These are phyloP conservation scores for Harpalus rufipes DNA, from an alignment of 2,888 invertebrate species.

Conservation along the genomic window DNA sequence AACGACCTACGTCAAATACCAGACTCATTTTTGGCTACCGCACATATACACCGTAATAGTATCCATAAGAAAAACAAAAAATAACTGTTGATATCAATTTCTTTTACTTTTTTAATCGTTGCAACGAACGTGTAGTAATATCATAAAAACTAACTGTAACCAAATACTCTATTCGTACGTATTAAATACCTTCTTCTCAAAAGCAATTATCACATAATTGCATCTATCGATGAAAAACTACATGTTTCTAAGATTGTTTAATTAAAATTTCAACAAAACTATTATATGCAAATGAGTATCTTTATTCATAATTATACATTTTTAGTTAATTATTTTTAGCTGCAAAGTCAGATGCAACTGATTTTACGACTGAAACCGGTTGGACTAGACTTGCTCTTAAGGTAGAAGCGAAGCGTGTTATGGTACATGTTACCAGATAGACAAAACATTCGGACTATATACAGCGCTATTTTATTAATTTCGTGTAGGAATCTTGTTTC, in stretches of 20 bases:
- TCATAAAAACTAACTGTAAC: too few species aligned
- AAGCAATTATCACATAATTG: too few species aligned
- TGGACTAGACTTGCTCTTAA: conserved; percentile 11
- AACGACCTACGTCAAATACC: not conserved
- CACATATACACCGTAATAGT: too few species aligned
- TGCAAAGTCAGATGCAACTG: conserved; percentile 25
- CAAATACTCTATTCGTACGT: too few species aligned
- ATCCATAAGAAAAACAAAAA: too few species aligned
- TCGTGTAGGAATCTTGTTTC: not conserved
- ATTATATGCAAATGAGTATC: conserved; percentile 19
- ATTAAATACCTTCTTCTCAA: too few species aligned
- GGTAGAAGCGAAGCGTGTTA: not conserved
- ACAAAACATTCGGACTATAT: conserved; percentile 41
- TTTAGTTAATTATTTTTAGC: conserved; percentile 49
- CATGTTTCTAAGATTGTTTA: conserved; percentile 19
- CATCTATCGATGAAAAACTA: not conserved
- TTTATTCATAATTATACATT: conserved; percentile 26
- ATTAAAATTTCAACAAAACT: conserved; percentile 28
- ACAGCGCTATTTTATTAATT: conserved; percentile 41
- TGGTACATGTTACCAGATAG: conserved; percentile 13
- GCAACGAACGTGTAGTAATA: too few species aligned
- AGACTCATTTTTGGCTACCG: too few species aligned
- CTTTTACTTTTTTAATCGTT: too few species aligned
- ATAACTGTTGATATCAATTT: too few species aligned
- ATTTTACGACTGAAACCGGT: conserved; percentile 39